These are phyloP conservation scores for Ptychochromis oligacanthus DNA, from an alignment of 2,113 vertebrate species.

Conservation along the genomic window DNA sequence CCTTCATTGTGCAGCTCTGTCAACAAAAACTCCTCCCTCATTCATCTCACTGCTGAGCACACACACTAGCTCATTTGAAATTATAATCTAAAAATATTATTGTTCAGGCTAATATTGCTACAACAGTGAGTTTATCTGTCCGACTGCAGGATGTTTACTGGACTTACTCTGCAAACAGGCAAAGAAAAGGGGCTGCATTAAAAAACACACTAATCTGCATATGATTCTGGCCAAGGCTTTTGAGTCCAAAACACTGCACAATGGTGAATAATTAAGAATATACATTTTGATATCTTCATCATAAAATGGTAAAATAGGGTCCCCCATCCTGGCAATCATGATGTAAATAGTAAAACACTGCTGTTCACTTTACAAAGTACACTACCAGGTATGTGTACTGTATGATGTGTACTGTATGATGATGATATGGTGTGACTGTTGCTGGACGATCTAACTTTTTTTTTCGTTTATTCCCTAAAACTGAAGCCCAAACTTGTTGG, in stretches of 20 bases:
- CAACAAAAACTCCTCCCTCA: slow-evolving; percentile 37
- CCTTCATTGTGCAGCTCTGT: slow-evolving; percentile 42
- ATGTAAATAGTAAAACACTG: background rate
- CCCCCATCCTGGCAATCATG: background rate
- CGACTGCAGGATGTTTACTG: background rate
- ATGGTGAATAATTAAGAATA: background rate
- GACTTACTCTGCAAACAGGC: background rate
- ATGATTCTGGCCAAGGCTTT: background rate
- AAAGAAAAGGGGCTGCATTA: background rate
- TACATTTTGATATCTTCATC: background rate
- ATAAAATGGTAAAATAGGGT: background rate
- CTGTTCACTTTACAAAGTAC: no score
- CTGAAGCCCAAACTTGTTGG: no score
- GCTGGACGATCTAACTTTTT: background rate
- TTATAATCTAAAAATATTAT: background rate
- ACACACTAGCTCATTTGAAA: background rate
- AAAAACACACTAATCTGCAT: background rate
- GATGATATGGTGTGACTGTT: background rate
- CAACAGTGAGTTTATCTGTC: background rate
- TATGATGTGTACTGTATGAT: background rate
- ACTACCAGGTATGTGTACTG: no score
- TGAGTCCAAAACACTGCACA: background rate
- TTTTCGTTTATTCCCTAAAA: no score
- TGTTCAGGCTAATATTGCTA: background rate
- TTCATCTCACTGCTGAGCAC: background rate